These are phyloP conservation scores for Exephanes ischioxanthus DNA, from an alignment of 2,888 invertebrate genomes.

Conservation along the genomic window DNA sequence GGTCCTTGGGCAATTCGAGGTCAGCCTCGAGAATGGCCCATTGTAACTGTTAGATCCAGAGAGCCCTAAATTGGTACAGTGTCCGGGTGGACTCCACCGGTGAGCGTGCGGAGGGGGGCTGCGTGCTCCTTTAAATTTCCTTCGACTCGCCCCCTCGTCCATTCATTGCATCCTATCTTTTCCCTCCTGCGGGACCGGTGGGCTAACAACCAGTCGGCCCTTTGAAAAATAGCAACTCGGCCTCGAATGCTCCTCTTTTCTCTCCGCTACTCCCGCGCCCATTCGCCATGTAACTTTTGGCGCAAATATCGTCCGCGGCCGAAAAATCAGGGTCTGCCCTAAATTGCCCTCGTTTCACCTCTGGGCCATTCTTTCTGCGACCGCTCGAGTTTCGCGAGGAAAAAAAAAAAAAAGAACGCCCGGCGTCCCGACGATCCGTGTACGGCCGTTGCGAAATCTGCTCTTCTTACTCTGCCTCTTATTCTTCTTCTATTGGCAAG, in stretches of 20 bases:
- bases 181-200: conserved; percentile 1
- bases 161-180: conserved; percentile 30
- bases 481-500: conserved; percentile 10
- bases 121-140: conserved; percentile 57
- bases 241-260: conserved; percentile 47
- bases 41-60: conserved; percentile 72
- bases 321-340: conserved; percentile 63
- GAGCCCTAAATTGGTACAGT: conserved; percentile 41
- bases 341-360: conserved; percentile 80
- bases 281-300: conserved; percentile 41
- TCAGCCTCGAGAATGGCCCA: conserved; percentile 65
- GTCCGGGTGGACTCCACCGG: neutral
- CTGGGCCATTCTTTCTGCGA: conserved; percentile 54
- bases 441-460: conserved; percentile 52
- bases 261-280: conserved; percentile 26
- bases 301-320: conserved; percentile 75
- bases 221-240: conserved; percentile 63
- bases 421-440: conserved; percentile 23
- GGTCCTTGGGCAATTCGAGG: conserved; percentile 68
- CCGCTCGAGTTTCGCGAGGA: conserved; percentile 64
- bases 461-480: conserved; percentile 44
- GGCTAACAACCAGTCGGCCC: conserved; percentile 41
- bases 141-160: conserved; percentile 65
- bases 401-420: neutral
- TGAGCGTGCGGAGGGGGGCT: conserved; percentile 6